Evolutionary conservation across 2,888 invertebrate species (phyloP).

Genomic region (Eristalis arbustorum): DNA sequence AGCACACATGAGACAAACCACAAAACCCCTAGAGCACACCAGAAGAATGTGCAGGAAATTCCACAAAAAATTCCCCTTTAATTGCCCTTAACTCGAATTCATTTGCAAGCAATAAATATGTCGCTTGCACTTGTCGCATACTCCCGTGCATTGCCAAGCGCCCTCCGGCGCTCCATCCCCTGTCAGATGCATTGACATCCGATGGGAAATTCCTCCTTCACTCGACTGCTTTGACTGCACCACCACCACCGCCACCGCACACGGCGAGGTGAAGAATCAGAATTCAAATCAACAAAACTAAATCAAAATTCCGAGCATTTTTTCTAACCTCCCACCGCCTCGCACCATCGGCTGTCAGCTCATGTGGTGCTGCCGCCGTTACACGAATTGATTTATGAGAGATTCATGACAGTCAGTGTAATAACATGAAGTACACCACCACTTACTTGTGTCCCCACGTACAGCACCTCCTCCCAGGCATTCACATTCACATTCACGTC

Average conservation of each 20-base stretch:
- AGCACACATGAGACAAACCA: no score
- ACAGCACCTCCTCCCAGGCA: neutral
- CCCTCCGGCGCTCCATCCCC: slow-evolving; percentile 4
- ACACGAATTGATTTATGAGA: slow-evolving; percentile 60
- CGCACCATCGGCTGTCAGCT: neutral
- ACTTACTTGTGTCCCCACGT: neutral
- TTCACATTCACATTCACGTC: neutral
- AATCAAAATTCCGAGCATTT: slow-evolving; percentile 57
- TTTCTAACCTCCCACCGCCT: neutral
- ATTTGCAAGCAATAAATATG: slow-evolving; percentile 3
- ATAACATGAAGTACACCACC: slow-evolving; percentile 34
- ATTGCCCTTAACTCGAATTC: slow-evolving; percentile 4
- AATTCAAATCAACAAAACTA: slow-evolving; percentile 22
- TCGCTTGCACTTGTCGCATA: neutral
- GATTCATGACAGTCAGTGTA: slow-evolving; percentile 62
- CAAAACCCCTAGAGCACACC: no score
- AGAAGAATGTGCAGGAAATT: neutral
- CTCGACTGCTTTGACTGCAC: slow-evolving; percentile 42
- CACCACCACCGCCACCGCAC: slow-evolving; percentile 31
- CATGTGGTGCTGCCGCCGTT: neutral
- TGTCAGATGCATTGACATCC: slow-evolving; percentile 49
- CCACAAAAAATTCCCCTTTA: no score
- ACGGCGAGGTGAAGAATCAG: slow-evolving; percentile 9
- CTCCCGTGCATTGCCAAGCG: slow-evolving; percentile 34
- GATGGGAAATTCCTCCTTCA: slow-evolving; percentile 51